A percentile compares a stretch with the other conserved stretches of the same genome.
Conservation (phyloP, 2,888 invertebrate species). For the Ferdinandea cuprea region DNA sequence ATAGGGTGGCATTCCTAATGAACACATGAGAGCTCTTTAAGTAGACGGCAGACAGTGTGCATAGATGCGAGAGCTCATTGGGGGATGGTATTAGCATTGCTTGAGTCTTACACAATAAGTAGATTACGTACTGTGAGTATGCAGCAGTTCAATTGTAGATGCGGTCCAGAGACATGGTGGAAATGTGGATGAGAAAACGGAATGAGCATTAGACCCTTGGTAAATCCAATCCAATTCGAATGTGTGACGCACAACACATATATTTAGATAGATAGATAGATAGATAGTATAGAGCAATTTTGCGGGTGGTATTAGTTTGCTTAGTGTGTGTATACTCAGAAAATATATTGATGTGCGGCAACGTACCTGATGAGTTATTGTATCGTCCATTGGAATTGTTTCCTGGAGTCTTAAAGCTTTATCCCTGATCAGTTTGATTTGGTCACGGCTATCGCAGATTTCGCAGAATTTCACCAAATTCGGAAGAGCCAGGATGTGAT, state of each 20-base stretch:
- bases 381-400: slow-evolving; percentile 89
- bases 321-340: slow-evolving; percentile 41
- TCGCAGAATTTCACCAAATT: slow-evolving; percentile 90
- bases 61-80: slow-evolving; percentile 81
- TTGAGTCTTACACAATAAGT: slow-evolving; percentile 83
- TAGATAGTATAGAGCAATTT: neutral
- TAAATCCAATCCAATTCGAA: slow-evolving; percentile 56
- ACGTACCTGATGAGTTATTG: slow-evolving; percentile 87
- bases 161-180: neutral
- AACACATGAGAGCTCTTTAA: slow-evolving; percentile 83
- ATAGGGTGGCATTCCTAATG: slow-evolving; percentile 82
- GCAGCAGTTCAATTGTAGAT: neutral
- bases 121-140: slow-evolving; percentile 81
- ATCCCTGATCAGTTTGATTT: slow-evolving; percentile 92
- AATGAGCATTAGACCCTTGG: slow-evolving; percentile 63
- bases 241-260: too few relatives aligned
- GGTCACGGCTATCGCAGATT: slow-evolving; percentile 89
- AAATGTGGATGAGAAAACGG: slow-evolving; percentile 40
- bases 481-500: slow-evolving; percentile 85
- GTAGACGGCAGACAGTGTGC: slow-evolving; percentile 81
- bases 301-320: slow-evolving; percentile 41
- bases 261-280: slow-evolving; percentile 1
- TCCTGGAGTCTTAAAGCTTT: slow-evolving; percentile 87
- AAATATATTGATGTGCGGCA: slow-evolving; percentile 3
- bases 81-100: slow-evolving; percentile 82